phyloP scores from a whole-genome alignment of 1,140 invertebrate species.

The Drosophila guanche region DNA sequence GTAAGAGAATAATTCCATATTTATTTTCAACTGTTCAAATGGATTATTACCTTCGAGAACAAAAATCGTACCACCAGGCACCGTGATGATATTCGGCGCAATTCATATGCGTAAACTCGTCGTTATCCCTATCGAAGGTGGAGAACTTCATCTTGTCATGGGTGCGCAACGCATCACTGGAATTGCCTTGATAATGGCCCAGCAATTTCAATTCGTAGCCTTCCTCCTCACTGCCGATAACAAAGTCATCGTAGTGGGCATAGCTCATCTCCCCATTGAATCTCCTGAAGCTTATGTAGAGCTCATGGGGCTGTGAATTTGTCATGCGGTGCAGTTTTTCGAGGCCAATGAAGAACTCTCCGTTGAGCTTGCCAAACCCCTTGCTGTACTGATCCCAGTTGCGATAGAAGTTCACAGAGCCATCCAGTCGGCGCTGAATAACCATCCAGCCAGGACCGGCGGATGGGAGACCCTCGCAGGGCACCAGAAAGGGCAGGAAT shows the following conservation, averaged over 20 bases:
- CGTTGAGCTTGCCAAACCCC: slow-evolving; percentile 87
- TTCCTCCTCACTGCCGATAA: slow-evolving; percentile 86
- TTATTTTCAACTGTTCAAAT: too few species aligned
- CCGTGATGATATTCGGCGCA: slow-evolving; percentile 86
- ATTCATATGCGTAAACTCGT: slow-evolving; percentile 85
- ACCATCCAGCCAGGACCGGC: slow-evolving; percentile 86
- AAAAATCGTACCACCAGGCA: slow-evolving; percentile 87
- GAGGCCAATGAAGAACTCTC: slow-evolving; percentile 87
- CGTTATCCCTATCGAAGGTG: slow-evolving; percentile 86
- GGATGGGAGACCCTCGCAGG: slow-evolving; percentile 46
- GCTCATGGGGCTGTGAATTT: slow-evolving; percentile 85
- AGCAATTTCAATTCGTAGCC: slow-evolving; percentile 87
- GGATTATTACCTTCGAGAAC: slow-evolving; percentile 69
- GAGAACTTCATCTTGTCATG: slow-evolving; percentile 75
- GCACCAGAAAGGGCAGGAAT: slow-evolving; percentile 61
- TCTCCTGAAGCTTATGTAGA: slow-evolving; percentile 87
- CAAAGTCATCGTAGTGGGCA: slow-evolving; percentile 87
- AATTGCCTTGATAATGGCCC: slow-evolving; percentile 84
- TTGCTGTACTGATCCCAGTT: slow-evolving; percentile 87
- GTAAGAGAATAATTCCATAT: not conserved
- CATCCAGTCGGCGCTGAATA: slow-evolving; percentile 87
- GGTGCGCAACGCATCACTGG: slow-evolving; percentile 63
- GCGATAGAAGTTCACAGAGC: slow-evolving; percentile 86
- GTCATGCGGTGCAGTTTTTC: slow-evolving; percentile 86
- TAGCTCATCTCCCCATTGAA: slow-evolving; percentile 84